Conservation (phyloP, 2,113 vertebrate genomes). For the Antechinus flavipes region DNA sequence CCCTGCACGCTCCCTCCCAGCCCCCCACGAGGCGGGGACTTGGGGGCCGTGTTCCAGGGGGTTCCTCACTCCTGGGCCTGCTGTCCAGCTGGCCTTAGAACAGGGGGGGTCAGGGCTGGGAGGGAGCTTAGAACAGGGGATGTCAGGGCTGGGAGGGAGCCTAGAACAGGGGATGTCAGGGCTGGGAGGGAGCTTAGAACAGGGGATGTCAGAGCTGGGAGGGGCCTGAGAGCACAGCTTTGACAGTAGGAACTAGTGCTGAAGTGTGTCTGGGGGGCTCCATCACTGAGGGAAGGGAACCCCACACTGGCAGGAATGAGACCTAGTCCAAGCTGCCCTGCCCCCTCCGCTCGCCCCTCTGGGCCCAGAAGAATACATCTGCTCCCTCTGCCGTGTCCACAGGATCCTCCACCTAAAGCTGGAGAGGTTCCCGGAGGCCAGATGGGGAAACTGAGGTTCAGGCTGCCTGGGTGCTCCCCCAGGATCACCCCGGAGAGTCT, state of each 20-base stretch:
- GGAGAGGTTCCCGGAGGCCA: background rate
- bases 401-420: background rate
- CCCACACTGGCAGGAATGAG: background rate
- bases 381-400: background rate
- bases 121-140: too few species aligned
- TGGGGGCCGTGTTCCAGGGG: background rate
- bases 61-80: background rate
- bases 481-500: background rate
- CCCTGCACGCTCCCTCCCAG: background rate
- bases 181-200: too few species aligned
- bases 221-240: too few species aligned
- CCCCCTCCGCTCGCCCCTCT: background rate
- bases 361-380: background rate
- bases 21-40: background rate
- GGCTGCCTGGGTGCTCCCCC: background rate
- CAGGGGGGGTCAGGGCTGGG: background rate
- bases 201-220: background rate
- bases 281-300: background rate
- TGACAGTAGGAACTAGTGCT: background rate
- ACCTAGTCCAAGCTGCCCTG: background rate
- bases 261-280: background rate
- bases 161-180: too few species aligned
- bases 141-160: too few species aligned
- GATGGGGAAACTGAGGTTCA: background rate
- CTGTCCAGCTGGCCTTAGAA: background rate